Base-by-base conservation (phyloP, 2,888 invertebrate genomes). In the Cheilosia pagana region DNA sequence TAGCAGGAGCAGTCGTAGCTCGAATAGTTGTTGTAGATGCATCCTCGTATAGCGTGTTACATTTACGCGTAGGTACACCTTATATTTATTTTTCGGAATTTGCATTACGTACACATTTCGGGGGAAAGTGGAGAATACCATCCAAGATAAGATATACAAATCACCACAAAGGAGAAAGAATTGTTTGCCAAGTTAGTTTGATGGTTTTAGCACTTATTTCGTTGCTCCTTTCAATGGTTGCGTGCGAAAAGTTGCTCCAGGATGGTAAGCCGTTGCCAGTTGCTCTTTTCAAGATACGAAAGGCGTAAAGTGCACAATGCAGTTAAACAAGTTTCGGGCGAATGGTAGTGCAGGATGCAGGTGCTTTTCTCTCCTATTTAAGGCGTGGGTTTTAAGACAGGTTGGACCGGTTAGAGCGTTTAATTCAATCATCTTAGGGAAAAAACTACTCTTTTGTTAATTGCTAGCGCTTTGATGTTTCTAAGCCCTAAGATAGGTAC, bases 131-230 rank as follows among this genome's bases (percentile, higher is more conserved):
- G n/a, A 19, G 21, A 31, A 16, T 14, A 43, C 45, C 10, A 39
- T 23, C 53, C 14, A 21, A 75, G 75, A 75, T 81, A 85, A 79
- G 76, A 59, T 50, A 52, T 57, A 75, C 81, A 75, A 85, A 85
- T 85, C 85, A 85, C 81, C 81, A 43, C 62, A 53, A 43, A 67
- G 60, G 85, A 65, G 62, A 67, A 85, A 55, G 81, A 55, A 81
- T 81, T 76, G 81, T 72, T 76, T 57, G 76, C 81, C 65, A 81
- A 85, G 85, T 81, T 79, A 70, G 82, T 83, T 79, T 70, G 78
- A 68, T 74, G 74, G 68, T 77, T 74, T 79, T 78, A 70, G 79
- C 63, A 78, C 79, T 83, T 74, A 83, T 70, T 75, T 28, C 52
- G 79, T 70, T 79, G 79, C 78, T 78, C 74, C 55, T 74, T 83